Evolutionary conservation across 1,140 invertebrate species (phyloP).

Genomic region (Sinella curviseta): DNA sequence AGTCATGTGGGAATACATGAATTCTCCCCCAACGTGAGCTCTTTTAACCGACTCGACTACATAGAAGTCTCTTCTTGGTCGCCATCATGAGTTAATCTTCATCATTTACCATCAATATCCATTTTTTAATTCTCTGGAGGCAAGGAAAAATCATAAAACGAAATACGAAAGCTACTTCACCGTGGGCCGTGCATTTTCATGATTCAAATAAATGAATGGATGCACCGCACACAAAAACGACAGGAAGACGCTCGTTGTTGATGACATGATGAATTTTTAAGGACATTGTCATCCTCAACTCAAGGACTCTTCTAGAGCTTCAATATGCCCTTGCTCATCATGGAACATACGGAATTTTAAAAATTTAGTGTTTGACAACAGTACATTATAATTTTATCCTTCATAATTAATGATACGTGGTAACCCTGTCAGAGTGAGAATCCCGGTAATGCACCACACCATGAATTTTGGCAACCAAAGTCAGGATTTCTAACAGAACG

Average conservation of each 20-base stretch:
- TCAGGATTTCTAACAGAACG: too few relatives aligned
- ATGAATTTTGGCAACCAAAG: too few relatives aligned
- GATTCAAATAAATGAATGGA: too few relatives aligned
- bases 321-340: too few relatives aligned
- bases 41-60: background rate
- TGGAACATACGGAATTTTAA: too few relatives aligned
- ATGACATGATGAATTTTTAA: background rate
- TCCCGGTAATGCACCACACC: too few relatives aligned
- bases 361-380: too few relatives aligned
- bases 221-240: background rate
- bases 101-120: background rate
- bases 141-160: background rate
- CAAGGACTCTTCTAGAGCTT: background rate
- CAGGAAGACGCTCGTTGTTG: background rate
- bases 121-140: background rate
- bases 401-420: too few relatives aligned
- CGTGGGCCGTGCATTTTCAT: background rate
- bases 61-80: background rate
- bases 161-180: background rate
- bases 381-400: too few relatives aligned
- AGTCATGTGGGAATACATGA: background rate
- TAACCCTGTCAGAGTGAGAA: too few relatives aligned
- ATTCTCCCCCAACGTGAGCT: too few relatives aligned
- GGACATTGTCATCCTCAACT: background rate
- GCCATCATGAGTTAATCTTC: too few relatives aligned